A percentile compares a stretch with the other conserved stretches of the same genome.
Evolutionary conservation across 2,797 vertebrate genomes (phyloP).

Genomic region (Ficedula albicollis): DNA sequence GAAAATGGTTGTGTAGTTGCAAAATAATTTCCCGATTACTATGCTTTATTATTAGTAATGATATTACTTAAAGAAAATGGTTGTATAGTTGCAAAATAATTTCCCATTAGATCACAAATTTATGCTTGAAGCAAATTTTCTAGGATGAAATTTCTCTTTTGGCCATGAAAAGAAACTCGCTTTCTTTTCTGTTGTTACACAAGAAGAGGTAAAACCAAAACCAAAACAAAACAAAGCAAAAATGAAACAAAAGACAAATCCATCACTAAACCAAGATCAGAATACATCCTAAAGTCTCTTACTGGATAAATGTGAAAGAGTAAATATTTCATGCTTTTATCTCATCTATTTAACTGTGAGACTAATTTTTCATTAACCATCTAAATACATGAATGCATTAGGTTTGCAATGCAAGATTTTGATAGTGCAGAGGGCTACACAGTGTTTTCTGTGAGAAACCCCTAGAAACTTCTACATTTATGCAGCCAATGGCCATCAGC

Average conservation of each 20-base stretch:
- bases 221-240: not conserved
- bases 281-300: not conserved
- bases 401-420: not conserved
- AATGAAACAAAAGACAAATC: not conserved
- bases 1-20: not conserved
- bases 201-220: fast-evolving
- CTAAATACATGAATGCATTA: not conserved
- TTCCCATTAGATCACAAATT: not conserved
- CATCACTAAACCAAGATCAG: not conserved
- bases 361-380: not conserved
- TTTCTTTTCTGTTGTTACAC: not conserved
- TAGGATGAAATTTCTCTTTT: not conserved
- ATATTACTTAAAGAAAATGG: not conserved
- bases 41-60: not conserved
- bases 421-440: not conserved
- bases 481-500: not conserved
- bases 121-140: not conserved
- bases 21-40: not conserved
- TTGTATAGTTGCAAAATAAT: not conserved
- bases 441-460: not conserved
- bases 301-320: not conserved
- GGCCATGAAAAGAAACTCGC: not conserved
- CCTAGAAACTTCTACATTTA: not conserved
- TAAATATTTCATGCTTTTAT: not conserved
- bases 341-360: not conserved